These are phyloP conservation scores for Deilephila porcellus DNA, from an alignment of 2,888 invertebrate genomes.

Conservation along the genomic window DNA sequence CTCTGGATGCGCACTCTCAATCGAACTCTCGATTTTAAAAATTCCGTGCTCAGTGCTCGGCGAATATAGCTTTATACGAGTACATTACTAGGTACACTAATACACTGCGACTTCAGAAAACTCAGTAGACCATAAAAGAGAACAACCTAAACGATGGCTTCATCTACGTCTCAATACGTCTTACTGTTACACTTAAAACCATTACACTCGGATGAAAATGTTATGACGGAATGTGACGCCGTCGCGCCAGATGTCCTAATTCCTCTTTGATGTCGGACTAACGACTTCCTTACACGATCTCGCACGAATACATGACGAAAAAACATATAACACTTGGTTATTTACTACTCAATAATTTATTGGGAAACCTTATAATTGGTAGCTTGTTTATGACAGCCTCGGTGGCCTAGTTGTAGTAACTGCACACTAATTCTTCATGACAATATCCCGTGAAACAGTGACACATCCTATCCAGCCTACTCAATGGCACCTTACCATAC, in stretches of 20 bases:
- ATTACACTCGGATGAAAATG: constrained; percentile 1
- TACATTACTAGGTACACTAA: not conserved
- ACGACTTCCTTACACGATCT: constrained; percentile 21
- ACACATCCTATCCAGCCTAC: too few species aligned
- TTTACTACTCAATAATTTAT: not conserved
- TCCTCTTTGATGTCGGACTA: constrained; percentile 15
- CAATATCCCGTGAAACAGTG: too few species aligned
- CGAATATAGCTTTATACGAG: too few species aligned
- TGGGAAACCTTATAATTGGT: too few species aligned
- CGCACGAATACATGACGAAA: not conserved
- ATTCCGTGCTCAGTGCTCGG: too few species aligned
- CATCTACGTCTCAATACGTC: not conserved
- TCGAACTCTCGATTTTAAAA: too few species aligned
- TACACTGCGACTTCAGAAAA: not conserved
- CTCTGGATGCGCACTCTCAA: too few species aligned
- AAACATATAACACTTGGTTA: not conserved
- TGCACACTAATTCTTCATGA: too few species aligned
- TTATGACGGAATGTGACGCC: not conserved
- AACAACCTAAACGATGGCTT: not conserved
- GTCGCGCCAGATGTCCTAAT: constrained; percentile 15
- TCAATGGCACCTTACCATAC: too few species aligned
- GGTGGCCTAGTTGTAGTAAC: too few species aligned
- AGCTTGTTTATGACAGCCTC: too few species aligned
- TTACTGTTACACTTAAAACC: not conserved
- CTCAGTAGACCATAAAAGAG: not conserved